Evolutionary conservation across 2,797 vertebrate genomes (phyloP), one percentile per base, ranked within the genome.

Genomic region (Yasuhikotakia modesta): DNA sequence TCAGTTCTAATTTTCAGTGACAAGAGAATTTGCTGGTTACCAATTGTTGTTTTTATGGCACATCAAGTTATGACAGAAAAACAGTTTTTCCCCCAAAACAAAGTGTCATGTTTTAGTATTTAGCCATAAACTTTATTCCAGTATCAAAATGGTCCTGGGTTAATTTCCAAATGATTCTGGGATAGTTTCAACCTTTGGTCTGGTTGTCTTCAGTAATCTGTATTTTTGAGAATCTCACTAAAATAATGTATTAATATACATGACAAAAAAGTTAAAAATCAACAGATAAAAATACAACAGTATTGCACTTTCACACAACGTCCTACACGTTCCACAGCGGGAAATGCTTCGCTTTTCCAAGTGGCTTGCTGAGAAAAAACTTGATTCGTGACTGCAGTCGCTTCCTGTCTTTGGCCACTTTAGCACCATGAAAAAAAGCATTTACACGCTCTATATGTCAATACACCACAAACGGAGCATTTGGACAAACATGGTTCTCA

Each of bases 231-330:
- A 81, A 73, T 24, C 57, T 24, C 11, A 21, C 14, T 61, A 52
- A 73, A 81, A 67, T 77, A 70, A 72, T 79, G 73, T 50, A 80
- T 73, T n/a, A 86, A 85, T 55, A 78, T 52, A 79, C 82, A 65
- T 48, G 58, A 85, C 78, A 85, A 83, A 84, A 85, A 80, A 61
- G 52, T 50, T 50, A 69, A 64, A 43, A 64, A 43, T 10, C 14
- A 79, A 66, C 46, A 78, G 24, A 46, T 66, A 24, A 81, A 79
- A 63, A 30, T 2, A 74, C 46, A 85, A 90, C 80, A 93, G 92
- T 94, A 94, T 94, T 94, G 93, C 93, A 94, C 93, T 90, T 94
- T 79, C 87, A 92, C 89, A 92, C 87, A 88, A 88, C 1, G 83
- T 86, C 81, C 72, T 55, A 72, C 55, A 21, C 81, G 78, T 82